These are phyloP conservation scores for Meteorus cinctellus DNA, from an alignment of 2,888 invertebrate genomes.

Conservation along the genomic window DNA sequence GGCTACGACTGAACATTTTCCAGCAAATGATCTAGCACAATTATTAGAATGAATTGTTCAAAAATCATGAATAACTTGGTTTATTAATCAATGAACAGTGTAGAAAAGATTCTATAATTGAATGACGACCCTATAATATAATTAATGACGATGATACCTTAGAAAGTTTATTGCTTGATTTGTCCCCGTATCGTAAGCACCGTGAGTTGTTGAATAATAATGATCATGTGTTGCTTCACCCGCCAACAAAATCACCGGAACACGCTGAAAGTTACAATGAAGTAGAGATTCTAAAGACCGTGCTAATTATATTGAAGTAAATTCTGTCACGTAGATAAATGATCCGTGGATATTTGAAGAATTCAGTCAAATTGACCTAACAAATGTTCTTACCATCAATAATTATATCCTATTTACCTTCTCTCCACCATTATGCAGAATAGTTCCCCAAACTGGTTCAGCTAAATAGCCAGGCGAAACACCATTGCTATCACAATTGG, in stretches of 20 bases:
- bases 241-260: slow-evolving; percentile 77
- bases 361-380: too few species aligned
- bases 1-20: too few species aligned
- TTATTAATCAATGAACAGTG: background rate
- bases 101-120: slow-evolving; percentile 5
- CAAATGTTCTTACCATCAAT: too few species aligned
- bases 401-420: slow-evolving; percentile 52
- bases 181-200: slow-evolving; percentile 78
- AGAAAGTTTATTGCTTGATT: slow-evolving; percentile 74
- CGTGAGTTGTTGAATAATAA: slow-evolving; percentile 81
- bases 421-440: slow-evolving; percentile 43
- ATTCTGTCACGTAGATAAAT: too few species aligned
- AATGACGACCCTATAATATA: background rate
- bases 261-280: slow-evolving; percentile 58
- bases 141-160: slow-evolving; percentile 55
- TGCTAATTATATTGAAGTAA: too few species aligned
- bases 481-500: slow-evolving; percentile 73
- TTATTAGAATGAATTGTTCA: too few species aligned
- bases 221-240: slow-evolving; percentile 79
- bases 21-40: too few species aligned
- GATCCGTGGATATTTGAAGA: too few species aligned
- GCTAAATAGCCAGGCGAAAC: slow-evolving; percentile 71
- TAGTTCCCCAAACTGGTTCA: slow-evolving; percentile 72
- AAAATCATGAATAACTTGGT: background rate
- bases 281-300: slow-evolving; percentile 4